Evolutionary conservation across 2,888 invertebrate species (phyloP), one percentile per base, ranked within the genome.

Genomic region (Spilarctia lutea): DNA sequence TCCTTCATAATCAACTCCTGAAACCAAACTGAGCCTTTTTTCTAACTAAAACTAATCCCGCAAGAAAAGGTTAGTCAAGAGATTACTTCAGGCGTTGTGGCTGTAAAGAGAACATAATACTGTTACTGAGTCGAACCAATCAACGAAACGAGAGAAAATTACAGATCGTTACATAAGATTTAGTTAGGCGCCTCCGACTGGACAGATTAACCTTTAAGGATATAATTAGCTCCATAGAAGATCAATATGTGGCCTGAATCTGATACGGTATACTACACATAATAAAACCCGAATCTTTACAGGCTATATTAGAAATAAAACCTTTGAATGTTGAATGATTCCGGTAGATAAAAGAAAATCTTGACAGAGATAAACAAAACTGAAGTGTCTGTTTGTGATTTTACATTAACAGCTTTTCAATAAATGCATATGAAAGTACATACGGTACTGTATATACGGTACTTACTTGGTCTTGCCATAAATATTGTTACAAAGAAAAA

Each of bases 151-250:
- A 72, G 20, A 69, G 63, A 74, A 70, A 77, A 56, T 75, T 72
- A 56, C 10, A 35, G 13, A 68, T 48, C 63, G 48, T 76, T 73
- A 71, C 63, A 66, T 33, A 60, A 74, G 75, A 74, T 75, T 69
- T 71, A 48, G 42, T 74, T 69, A 42, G 20, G 16, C 33, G 52
- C 69, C 33, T 73, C 65, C 16, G n/a, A 56, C 27, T 74, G 65
- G 69, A 72, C 33, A 72, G 71, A 74, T 72, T 75, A 71, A 63
- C 69, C 52, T 72, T 63, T 48, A 60, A 65, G 75, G 35, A 45
- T 30, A 65, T 65, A 45, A 71, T 68, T 68, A 48, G 33, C 68
- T 30, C 13, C 33, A 33, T 48, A 20, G 18, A 48, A 48, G 48
- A 30, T 68, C 48, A 24, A 68, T 68, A 68, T 48, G 48, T 48